Base-by-base conservation (phyloP, 1,140 invertebrate genomes). In the Euura saliciscinereae region DNA sequence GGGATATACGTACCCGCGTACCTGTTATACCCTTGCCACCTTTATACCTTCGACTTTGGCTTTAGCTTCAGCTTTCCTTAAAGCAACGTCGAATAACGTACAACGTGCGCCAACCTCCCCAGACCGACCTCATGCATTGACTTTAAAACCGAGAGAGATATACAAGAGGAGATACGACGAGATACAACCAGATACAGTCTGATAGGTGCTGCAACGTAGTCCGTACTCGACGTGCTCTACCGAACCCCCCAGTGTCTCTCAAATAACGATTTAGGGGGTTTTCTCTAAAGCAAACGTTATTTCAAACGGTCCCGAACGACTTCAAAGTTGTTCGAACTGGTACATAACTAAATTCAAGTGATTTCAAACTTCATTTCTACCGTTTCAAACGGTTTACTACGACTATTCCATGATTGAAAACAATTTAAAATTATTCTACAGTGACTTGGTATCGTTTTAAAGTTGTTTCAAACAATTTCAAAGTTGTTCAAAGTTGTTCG, bases 211-310 rank as follows among this genome's bases (percentile, higher is more conserved):
- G 51, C 28, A 28, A 28, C 6, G 6, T 8, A 59, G 8, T 59
- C 51, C 6, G 6, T 8, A 59, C 51, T 59, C 51, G 66, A 28
- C 11, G 66, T 67, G 66, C 66, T 67, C 66, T 67, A 67, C 66
- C 66, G 66, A 67, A 42, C 42, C 66, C 42, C 51, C 3, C 66
- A 67, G 66, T 67, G 66, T 42, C 43, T 67, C 4, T 67, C 66
- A 67, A 67, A 64, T 13, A 64, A 13, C 28, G 28, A 28, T 28
- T 28, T 28, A 28, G 28, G 28, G 28, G 28, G 28, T 28, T 28
- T 28, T n/a, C n/a, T n/a, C n/a, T n/a, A n/a, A n/a, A n/a, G n/a
- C n/a, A n/a, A n/a, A n/a, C n/a, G n/a, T n/a, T n/a, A n/a, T n/a
- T n/a, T 28, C 28, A 28, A 28, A 28, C 28, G 28, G 28, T 28